Evolutionary conservation across 1,140 invertebrate genomes (phyloP).

Genomic region (Trypoxylus dichotomus): DNA sequence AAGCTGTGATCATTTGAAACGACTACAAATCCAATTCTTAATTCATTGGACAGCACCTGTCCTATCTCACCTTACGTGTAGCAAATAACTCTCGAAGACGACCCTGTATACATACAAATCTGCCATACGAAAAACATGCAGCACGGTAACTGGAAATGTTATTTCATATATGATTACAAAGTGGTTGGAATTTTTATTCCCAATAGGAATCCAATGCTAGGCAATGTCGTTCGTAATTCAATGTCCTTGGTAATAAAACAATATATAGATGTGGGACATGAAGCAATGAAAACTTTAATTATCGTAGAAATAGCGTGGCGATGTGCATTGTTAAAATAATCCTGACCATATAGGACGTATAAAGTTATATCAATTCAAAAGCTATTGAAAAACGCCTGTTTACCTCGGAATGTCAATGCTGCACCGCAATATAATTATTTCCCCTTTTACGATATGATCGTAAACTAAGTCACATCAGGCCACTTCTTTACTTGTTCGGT

Average conservation of each 20-base stretch:
- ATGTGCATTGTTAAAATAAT: constrained; percentile 29
- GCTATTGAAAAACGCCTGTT: constrained; percentile 4
- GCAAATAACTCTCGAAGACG: too few relatives aligned
- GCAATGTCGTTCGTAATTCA: not conserved
- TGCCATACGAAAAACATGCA: not conserved
- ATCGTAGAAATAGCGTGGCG: not conserved
- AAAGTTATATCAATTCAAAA: constrained; percentile 30
- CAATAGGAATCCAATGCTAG: not conserved
- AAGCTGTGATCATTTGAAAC: too few relatives aligned
- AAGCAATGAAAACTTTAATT: constrained; percentile 1
- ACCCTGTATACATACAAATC: too few relatives aligned
- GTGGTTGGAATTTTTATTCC: not conserved
- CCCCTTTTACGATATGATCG: constrained; percentile 14
- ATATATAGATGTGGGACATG: not conserved
- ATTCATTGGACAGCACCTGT: too few relatives aligned
- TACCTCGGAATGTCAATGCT: constrained; percentile 23
- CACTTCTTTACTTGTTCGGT: not conserved
- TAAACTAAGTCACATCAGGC: constrained; percentile 28
- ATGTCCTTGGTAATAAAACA: constrained; percentile 17
- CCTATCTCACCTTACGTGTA: too few relatives aligned
- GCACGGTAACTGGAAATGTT: not conserved
- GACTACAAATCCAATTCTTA: too few relatives aligned
- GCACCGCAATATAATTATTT: constrained; percentile 27
- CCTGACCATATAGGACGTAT: constrained; percentile 14
- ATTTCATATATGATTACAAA: not conserved